Conservation (phyloP, 2,113 vertebrate genomes). For the Axis porcinus region DNA sequence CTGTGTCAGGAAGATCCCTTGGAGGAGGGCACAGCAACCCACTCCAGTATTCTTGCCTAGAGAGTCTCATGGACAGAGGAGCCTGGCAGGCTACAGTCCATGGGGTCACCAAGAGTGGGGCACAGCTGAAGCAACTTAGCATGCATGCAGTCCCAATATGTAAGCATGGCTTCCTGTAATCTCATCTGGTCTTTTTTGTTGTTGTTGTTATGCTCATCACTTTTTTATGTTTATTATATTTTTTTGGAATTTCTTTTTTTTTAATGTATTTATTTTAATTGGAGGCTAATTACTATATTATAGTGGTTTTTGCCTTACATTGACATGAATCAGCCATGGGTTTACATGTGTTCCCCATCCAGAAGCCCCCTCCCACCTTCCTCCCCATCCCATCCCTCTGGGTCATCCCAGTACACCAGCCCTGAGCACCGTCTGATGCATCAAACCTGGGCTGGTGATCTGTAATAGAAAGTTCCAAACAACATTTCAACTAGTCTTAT, state of each 20-base stretch:
- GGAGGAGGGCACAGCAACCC: neutral
- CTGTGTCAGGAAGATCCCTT: neutral
- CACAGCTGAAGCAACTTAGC: neutral
- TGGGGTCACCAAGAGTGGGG: neutral
- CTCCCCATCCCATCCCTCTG: neutral
- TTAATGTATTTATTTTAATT: neutral
- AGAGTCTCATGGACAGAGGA: neutral
- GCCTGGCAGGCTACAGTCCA: neutral
- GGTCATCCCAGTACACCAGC: neutral
- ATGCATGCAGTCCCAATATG: neutral
- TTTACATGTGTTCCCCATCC: neutral
- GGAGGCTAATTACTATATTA: neutral
- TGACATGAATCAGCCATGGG: neutral
- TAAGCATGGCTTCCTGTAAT: neutral
- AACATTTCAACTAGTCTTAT: neutral
- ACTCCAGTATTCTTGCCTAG: neutral
- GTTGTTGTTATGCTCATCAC: no score
- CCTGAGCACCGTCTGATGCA: neutral
- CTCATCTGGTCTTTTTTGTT: neutral
- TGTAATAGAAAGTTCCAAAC: neutral
- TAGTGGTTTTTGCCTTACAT: neutral
- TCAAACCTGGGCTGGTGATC: neutral
- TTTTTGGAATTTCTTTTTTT: neutral
- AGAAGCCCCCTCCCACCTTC: neutral
- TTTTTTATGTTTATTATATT: neutral